These are phyloP conservation scores for Carassius carassius DNA, from an alignment of 2,113 vertebrate genomes.

Conservation along the genomic window DNA sequence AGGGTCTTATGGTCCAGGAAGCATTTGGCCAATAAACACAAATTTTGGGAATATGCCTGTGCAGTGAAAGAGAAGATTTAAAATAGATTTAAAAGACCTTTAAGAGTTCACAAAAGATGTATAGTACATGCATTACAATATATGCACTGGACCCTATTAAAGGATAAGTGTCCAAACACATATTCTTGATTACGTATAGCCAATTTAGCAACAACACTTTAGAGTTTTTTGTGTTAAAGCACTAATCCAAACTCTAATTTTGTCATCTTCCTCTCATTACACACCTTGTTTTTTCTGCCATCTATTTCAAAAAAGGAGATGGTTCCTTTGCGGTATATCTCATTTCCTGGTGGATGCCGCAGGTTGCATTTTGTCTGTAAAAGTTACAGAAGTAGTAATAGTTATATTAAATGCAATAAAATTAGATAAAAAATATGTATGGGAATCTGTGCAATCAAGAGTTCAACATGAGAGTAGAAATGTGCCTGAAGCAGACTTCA, in stretches of 20 bases:
- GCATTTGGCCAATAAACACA: constrained; percentile 91
- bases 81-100: neutral
- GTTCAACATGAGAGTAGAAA: neutral
- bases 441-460: neutral
- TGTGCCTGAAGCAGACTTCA: neutral
- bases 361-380: constrained; percentile 88
- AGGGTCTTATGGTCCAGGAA: constrained; percentile 92
- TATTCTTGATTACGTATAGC: neutral
- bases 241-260: too few species aligned
- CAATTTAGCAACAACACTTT: neutral
- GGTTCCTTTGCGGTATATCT: constrained; percentile 93
- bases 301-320: constrained; percentile 96
- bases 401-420: neutral
- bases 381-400: neutral
- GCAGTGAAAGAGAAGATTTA: neutral
- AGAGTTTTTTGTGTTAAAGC: neutral
- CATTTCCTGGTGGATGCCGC: constrained; percentile 90
- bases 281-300: constrained; percentile 92
- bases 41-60: constrained; percentile 90
- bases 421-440: neutral
- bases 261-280: constrained; percentile 17
- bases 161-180: neutral
- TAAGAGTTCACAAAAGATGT: neutral
- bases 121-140: neutral
- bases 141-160: neutral